phyloP scores from a whole-genome alignment of 2,113 vertebrate genomes.

The Rattus rattus region DNA sequence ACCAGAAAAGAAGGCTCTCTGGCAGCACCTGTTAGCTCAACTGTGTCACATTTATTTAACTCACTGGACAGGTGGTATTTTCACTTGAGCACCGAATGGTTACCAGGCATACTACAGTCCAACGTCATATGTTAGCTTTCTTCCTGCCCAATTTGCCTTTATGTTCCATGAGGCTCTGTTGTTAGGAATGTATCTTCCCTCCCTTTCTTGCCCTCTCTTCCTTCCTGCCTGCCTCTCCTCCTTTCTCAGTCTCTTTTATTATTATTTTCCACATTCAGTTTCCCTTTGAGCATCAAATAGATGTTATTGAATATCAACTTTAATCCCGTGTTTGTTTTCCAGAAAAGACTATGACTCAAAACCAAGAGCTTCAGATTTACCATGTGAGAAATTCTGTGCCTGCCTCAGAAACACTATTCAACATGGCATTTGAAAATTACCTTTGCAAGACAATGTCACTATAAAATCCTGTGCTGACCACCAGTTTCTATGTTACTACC shows the following conservation, averaged over 20 bases:
- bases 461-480: background rate
- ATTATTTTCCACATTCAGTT: background rate
- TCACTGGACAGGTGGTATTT: background rate
- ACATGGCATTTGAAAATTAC: background rate
- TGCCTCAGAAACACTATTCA: background rate
- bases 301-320: background rate
- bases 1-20: background rate
- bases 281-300: background rate
- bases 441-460: background rate
- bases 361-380: background rate
- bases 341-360: background rate
- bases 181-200: background rate
- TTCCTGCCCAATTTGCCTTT: background rate
- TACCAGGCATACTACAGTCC: background rate
- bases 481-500: background rate
- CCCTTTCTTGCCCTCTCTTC: background rate
- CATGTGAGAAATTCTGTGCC: background rate
- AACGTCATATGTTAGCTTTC: background rate
- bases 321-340: background rate
- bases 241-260: background rate
- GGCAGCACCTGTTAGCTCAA: background rate
- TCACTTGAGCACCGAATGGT: background rate
- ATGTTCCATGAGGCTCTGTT: background rate
- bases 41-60: background rate
- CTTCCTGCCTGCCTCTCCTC: background rate